Evolutionary conservation across 1,140 invertebrate species (phyloP).

Genomic region (Micrasema minimum): DNA sequence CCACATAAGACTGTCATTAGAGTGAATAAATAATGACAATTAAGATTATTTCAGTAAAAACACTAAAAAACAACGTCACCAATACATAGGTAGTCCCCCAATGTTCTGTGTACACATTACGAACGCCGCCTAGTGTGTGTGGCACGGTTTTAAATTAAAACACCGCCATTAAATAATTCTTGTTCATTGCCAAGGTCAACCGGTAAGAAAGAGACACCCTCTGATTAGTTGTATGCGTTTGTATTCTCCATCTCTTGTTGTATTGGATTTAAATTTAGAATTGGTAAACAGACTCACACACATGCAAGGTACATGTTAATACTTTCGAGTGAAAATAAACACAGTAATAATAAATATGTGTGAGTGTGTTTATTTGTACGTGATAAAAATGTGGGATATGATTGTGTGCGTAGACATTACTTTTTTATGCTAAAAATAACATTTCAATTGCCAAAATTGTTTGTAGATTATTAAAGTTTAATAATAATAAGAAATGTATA

Average conservation of each 20-base stretch:
- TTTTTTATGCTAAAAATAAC: no score
- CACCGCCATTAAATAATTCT: constrained; percentile 49
- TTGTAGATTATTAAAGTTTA: no score
- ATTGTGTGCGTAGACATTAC: no score
- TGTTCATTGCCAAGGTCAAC: constrained; percentile 53
- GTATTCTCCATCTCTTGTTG: constrained; percentile 3
- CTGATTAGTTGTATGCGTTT: constrained; percentile 1
- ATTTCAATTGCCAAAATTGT: no score
- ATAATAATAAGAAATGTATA: no score
- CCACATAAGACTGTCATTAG: no score
- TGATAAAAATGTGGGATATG: constrained; percentile 12
- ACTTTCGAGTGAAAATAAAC: constrained; percentile 40
- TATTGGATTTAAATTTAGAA: constrained; percentile 32
- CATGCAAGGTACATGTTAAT: constrained; percentile 10
- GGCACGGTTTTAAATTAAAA: constrained; percentile 39
- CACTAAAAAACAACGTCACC: no score
- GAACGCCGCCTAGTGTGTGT: neutral
- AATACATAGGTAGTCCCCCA: neutral
- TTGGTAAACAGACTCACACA: constrained; percentile 14
- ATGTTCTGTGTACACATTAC: neutral
- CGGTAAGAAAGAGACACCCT: constrained; percentile 48
- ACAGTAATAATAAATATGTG: neutral
- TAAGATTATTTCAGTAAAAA: no score
- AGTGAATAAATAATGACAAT: no score
- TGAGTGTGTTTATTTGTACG: constrained; percentile 15